A percentile compares a stretch with the other conserved stretches of the same genome.
Conservation (phyloP, 2,888 invertebrate genomes). For the Neocrepidodera transversa region DNA sequence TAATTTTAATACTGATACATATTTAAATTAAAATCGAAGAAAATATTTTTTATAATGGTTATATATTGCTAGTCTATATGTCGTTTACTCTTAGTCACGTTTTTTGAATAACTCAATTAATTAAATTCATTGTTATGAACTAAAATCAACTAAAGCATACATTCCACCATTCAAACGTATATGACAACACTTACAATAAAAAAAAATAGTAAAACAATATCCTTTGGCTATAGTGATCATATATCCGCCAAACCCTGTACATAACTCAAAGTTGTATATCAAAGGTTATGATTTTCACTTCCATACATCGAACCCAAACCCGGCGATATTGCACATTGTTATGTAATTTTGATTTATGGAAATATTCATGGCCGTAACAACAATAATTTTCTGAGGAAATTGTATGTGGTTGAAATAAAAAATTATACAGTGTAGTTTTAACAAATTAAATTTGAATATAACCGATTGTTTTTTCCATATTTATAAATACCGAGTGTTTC, state of each 20-base stretch:
- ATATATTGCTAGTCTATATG: too few relatives aligned
- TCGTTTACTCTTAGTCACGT: too few relatives aligned
- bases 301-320: slow-evolving; percentile 26
- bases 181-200: slow-evolving; percentile 8
- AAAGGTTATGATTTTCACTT: slow-evolving; percentile 38
- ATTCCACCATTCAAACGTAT: neutral
- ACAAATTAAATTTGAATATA: too few relatives aligned
- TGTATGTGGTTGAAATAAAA: too few relatives aligned
- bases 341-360: slow-evolving; percentile 44
- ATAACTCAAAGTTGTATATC: slow-evolving; percentile 32
- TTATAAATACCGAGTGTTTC: too few relatives aligned
- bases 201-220: slow-evolving; percentile 21
- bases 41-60: too few relatives aligned
- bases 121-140: neutral
- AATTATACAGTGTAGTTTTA: too few relatives aligned
- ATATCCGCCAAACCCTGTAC: slow-evolving; percentile 32
- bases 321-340: slow-evolving; percentile 31
- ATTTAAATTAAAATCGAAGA: too few relatives aligned
- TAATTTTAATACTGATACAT: too few relatives aligned
- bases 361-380: slow-evolving; percentile 16
- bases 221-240: slow-evolving; percentile 19
- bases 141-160: neutral
- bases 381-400: neutral
- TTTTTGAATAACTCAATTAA: neutral
- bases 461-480: too few relatives aligned